Evolutionary conservation across 2,888 invertebrate species (phyloP).

Genomic region (Rosalia funebris): DNA sequence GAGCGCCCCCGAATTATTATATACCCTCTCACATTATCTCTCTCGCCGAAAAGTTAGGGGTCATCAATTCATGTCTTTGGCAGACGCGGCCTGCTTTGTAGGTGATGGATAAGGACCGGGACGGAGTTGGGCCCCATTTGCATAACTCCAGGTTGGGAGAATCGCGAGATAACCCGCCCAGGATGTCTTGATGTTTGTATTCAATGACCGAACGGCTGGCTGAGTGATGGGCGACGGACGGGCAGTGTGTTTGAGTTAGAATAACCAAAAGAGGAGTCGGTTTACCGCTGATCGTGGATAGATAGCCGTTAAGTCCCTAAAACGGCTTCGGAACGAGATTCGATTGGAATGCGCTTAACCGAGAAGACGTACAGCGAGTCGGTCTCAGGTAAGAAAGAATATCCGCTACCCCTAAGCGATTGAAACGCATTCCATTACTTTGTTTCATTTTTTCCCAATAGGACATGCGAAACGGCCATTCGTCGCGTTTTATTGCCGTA

Average conservation of each 20-base stretch:
- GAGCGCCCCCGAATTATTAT: conserved; percentile 24
- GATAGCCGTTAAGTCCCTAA: conserved; percentile 7
- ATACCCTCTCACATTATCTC: conserved; percentile 32
- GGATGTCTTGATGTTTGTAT: conserved; percentile 11
- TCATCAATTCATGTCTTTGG: conserved; percentile 45
- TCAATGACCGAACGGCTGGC: conserved; percentile 19
- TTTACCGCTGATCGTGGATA: conserved; percentile 15
- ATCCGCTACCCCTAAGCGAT: no score
- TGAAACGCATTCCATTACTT: no score
- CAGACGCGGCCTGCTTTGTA: conserved; percentile 34
- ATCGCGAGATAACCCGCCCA: conserved; percentile 1
- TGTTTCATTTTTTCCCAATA: neutral
- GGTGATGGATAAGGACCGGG: conserved; percentile 38
- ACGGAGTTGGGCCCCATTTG: conserved; percentile 31
- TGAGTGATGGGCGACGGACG: conserved; percentile 20
- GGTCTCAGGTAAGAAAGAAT: no score
- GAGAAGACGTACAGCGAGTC: no score
- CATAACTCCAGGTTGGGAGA: conserved; percentile 29
- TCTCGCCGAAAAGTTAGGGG: conserved; percentile 32
- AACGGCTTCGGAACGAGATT: neutral
- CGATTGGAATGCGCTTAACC: no score
- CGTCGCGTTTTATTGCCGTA: neutral
- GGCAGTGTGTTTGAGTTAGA: conserved; percentile 1
- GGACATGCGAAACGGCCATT: neutral
- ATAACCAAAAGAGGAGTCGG: conserved; percentile 12